phyloP scores from a whole-genome alignment of 2,113 vertebrate genomes.

The Kryptolebias marmoratus region DNA sequence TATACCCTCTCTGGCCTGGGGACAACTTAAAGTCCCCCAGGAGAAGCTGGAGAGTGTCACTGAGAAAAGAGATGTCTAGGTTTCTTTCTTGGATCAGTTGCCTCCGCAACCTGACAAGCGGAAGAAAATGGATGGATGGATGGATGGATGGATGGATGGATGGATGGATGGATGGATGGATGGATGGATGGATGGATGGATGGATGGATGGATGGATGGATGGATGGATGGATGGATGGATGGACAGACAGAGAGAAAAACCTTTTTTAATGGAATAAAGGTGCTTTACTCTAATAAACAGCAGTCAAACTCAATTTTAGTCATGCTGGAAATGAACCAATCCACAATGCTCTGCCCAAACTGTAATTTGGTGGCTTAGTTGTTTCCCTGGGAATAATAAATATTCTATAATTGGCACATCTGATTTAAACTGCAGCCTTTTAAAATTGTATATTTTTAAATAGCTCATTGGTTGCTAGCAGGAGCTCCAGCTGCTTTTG shows the following conservation, averaged over 20 bases:
- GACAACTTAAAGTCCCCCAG: too few species aligned
- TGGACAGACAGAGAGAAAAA: not conserved
- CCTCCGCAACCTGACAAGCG: too few species aligned
- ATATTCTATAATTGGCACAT: conserved; percentile 43
- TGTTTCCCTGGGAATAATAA: conserved; percentile 42
- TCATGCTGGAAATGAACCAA: not conserved
- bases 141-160: too few species aligned
- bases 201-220: too few species aligned
- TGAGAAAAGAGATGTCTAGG: too few species aligned
- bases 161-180: too few species aligned
- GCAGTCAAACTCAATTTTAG: not conserved
- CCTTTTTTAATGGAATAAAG: not conserved
- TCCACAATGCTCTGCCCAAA: not conserved
- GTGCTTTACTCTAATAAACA: not conserved
- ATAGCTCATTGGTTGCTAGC: conserved; percentile 49
- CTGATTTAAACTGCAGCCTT: conserved; percentile 48
- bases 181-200: too few species aligned
- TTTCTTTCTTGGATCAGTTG: too few species aligned
- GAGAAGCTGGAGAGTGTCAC: too few species aligned
- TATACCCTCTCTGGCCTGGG: too few species aligned
- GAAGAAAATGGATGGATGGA: too few species aligned
- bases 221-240: too few species aligned
- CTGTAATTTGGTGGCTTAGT: conserved; percentile 11
- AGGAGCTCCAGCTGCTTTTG: conserved; percentile 56
- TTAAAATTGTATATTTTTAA: conserved; percentile 45